These are phyloP conservation scores for Emydura subglobosa DNA, from an alignment of 2,113 vertebrate genomes.

Conservation along the genomic window DNA sequence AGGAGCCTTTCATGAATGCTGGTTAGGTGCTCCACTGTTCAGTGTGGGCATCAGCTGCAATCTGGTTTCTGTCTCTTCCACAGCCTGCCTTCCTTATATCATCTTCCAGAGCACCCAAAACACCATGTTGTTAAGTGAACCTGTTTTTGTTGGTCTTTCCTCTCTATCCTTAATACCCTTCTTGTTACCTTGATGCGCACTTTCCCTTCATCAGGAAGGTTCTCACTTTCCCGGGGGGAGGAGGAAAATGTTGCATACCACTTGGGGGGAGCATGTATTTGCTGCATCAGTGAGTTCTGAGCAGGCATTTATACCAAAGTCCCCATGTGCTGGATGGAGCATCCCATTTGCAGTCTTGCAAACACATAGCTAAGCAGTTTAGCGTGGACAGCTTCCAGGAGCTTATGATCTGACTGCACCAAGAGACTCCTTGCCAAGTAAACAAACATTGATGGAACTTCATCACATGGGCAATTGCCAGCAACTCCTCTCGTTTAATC, in stretches of 20 bases:
- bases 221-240: not conserved
- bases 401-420: not conserved
- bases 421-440: constrained; percentile 10
- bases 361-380: constrained; percentile 3
- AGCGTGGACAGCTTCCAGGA: not conserved
- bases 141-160: not conserved
- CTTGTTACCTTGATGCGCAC: not conserved
- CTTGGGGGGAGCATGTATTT: not conserved
- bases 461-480: not conserved
- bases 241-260: not conserved
- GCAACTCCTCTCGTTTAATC: not conserved
- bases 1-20: not conserved
- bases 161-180: not conserved
- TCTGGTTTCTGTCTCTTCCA: not conserved
- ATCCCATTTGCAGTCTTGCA: not conserved
- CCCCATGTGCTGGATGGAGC: accelerated
- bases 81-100: not conserved
- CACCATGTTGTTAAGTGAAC: not conserved
- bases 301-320: not conserved
- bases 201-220: not conserved
- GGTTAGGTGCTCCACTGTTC: not conserved
- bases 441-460: constrained; percentile 22
- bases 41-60: not conserved
- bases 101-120: not conserved
- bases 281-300: not conserved